Percentiles rank a stretch among this genome's conserved stretches.
phyloP scores from a whole-genome alignment of 2,113 vertebrate species.

The Pungitius pungitius region DNA sequence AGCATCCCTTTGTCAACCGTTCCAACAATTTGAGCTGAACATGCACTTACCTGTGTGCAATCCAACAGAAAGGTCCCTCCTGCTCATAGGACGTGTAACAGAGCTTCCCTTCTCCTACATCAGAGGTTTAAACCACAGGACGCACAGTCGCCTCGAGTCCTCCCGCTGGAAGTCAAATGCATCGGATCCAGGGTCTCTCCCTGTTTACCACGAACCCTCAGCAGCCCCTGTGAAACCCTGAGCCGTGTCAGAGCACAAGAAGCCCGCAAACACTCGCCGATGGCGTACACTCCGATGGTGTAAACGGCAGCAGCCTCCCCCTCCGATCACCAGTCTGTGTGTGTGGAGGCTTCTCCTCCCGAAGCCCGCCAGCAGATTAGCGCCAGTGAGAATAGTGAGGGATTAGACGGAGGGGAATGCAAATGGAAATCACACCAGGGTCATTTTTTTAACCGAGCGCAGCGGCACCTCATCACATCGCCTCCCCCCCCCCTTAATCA shows the following conservation, averaged over 20 bases:
- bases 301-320: not conserved
- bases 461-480: constrained; percentile 55
- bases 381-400: constrained; percentile 66
- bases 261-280: too few relatives aligned
- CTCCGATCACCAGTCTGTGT: not conserved
- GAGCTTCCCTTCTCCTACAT: not conserved
- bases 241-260: not conserved
- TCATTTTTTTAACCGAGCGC: constrained; percentile 52
- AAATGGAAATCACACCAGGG: constrained; percentile 68
- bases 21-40: not conserved
- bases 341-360: constrained; percentile 32
- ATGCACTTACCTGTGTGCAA: not conserved
- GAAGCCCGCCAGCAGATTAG: constrained; percentile 68
- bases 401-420: constrained; percentile 68
- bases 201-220: not conserved
- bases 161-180: not conserved
- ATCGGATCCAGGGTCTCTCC: not conserved
- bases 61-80: not conserved
- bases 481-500: constrained; percentile 72
- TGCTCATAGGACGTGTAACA: not conserved
- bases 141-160: not conserved
- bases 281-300: not conserved
- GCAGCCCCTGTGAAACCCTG: not conserved
- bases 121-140: not conserved
- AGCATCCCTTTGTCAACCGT: not conserved